Evolutionary conservation across 2,113 vertebrate species (phyloP).

Genomic region (Hydrochoerus hydrochaeris): DNA sequence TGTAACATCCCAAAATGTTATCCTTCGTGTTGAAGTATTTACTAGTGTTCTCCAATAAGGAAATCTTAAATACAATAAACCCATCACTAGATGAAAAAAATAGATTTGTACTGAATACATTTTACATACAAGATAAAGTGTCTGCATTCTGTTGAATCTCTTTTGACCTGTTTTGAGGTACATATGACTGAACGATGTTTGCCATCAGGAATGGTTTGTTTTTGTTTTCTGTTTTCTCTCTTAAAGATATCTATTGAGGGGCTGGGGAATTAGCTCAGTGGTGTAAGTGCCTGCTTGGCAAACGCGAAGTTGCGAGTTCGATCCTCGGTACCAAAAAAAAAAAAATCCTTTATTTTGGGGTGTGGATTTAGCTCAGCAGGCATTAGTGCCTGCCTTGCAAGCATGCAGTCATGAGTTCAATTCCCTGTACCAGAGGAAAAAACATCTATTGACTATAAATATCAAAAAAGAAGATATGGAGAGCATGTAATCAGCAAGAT

Average conservation of each 20-base stretch:
- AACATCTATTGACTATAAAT: slow-evolving; percentile 6
- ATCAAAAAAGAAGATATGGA: slow-evolving; percentile 4
- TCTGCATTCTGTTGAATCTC: neutral
- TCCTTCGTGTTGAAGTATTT: slow-evolving; percentile 31
- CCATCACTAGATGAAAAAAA: neutral
- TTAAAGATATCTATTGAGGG: slow-evolving; percentile 40
- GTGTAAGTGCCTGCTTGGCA: no score
- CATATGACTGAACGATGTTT: neutral
- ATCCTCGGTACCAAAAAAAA: no score
- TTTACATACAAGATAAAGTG: neutral
- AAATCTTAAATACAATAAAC: neutral
- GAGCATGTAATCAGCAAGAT: neutral
- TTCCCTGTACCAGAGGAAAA: no score
- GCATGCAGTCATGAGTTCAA: no score
- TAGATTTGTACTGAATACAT: neutral
- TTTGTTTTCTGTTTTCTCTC: neutral
- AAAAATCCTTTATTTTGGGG: no score
- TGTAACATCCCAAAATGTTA: neutral
- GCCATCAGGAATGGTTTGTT: neutral
- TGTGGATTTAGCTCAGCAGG: no score
- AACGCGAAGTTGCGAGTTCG: no score
- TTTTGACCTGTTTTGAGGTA: neutral
- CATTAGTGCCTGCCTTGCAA: no score
- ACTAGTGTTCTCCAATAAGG: neutral
- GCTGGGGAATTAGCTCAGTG: no score